Evolutionary conservation across 2,888 invertebrate genomes (phyloP).

Genomic region (Tricholauxania praeusta): DNA sequence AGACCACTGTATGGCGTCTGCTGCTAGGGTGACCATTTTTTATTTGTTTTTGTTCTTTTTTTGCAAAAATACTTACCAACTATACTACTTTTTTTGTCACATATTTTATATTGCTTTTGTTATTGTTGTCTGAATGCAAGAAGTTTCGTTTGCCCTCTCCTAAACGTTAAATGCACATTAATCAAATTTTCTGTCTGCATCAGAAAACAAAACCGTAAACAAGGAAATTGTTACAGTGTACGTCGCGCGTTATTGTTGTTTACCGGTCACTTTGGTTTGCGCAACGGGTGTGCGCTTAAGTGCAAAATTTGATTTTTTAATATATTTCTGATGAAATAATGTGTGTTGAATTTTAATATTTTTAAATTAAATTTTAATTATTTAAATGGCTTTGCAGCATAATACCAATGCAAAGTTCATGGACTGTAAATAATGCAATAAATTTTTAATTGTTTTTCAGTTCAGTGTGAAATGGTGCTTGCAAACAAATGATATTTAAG

Average conservation of each 20-base stretch:
- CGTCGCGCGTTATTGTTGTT: too few relatives aligned
- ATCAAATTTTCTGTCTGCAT: constrained; percentile 51
- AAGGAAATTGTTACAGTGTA: constrained; percentile 19
- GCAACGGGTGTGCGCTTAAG: not conserved
- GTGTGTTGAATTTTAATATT: too few relatives aligned
- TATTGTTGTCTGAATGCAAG: constrained; percentile 42
- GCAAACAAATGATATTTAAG: too few relatives aligned
- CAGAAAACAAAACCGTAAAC: constrained; percentile 22
- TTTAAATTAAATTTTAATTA: too few relatives aligned
- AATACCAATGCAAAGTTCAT: too few relatives aligned
- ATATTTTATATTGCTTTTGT: constrained; percentile 15
- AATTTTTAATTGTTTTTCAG: too few relatives aligned
- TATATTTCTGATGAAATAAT: too few relatives aligned
- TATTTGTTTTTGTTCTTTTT: not conserved
- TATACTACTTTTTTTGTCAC: constrained; percentile 7
- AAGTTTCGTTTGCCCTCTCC: constrained; percentile 40
- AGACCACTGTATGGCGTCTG: not conserved
- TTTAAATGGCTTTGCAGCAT: too few relatives aligned
- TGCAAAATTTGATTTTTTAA: not conserved
- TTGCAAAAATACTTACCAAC: not conserved
- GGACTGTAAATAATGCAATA: too few relatives aligned
- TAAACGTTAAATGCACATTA: constrained; percentile 53
- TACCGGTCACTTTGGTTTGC: too few relatives aligned
- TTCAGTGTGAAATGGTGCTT: too few relatives aligned
- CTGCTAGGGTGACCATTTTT: too few relatives aligned